A percentile compares a stretch with the other conserved stretches of the same genome.
Conservation (phyloP, 1,140 invertebrate genomes). For the Cydia splendana region DNA sequence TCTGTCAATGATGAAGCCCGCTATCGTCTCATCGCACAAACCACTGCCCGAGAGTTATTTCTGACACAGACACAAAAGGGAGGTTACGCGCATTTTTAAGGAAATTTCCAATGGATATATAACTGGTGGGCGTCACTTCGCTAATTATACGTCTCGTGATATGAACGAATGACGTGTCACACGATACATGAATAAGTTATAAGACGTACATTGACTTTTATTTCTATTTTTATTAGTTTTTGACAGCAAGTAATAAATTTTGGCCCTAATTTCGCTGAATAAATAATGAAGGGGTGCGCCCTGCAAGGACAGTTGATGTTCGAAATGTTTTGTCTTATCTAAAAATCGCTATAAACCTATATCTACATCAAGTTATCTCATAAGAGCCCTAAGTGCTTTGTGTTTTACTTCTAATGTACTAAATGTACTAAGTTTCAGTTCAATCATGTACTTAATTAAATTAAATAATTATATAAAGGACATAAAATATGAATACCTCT, state of each 20-base stretch:
- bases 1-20: neutral
- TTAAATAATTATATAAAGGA: too few relatives aligned
- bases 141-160: constrained; percentile 32
- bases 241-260: constrained; percentile 23
- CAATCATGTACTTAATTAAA: too few relatives aligned
- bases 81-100: constrained; percentile 51
- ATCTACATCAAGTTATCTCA: too few relatives aligned
- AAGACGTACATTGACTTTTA: constrained; percentile 4
- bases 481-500: too few relatives aligned
- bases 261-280: constrained; percentile 12
- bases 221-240: constrained; percentile 13
- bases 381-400: too few relatives aligned
- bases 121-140: constrained; percentile 45
- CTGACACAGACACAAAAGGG: constrained; percentile 48
- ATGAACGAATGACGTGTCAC: constrained; percentile 35
- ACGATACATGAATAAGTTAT: constrained; percentile 33
- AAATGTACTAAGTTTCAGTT: too few relatives aligned
- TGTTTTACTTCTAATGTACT: too few relatives aligned
- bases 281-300: neutral
- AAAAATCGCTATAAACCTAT: neutral
- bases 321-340: neutral
- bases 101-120: constrained; percentile 44
- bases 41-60: constrained; percentile 43
- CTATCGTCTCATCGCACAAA: constrained; percentile 31
- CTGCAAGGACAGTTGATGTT: neutral